Conservation (phyloP, 2,797 vertebrate species). For the Xerus rutilus region DNA sequence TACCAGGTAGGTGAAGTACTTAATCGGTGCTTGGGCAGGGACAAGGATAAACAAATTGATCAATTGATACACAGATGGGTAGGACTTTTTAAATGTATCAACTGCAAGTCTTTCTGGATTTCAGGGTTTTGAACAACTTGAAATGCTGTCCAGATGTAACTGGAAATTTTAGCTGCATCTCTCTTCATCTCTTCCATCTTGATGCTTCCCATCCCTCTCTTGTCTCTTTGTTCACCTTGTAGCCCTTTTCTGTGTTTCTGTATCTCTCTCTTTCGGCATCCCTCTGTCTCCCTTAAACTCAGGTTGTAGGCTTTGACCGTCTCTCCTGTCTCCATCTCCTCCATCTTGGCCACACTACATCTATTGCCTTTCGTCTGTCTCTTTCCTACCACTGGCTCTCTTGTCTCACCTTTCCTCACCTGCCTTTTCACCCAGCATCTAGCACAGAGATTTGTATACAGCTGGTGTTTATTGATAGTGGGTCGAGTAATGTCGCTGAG, state of each 20-base stretch:
- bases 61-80: background rate
- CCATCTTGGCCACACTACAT: constrained; percentile 1
- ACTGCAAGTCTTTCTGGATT: constrained; percentile 51
- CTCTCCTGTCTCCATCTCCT: constrained; percentile 47
- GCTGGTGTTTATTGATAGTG: background rate
- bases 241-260: background rate
- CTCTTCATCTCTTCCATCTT: background rate
- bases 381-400: constrained; percentile 29
- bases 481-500: background rate
- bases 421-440: background rate
- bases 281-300: background rate
- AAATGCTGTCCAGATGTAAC: constrained; percentile 29
- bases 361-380: background rate
- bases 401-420: background rate
- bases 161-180: constrained; percentile 54
- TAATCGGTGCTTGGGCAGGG: constrained; percentile 17
- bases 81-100: constrained; percentile 34
- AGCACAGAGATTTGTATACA: background rate
- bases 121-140: constrained; percentile 58
- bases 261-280: background rate
- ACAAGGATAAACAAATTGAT: constrained; percentile 45
- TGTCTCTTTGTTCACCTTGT: background rate
- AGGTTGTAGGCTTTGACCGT: constrained; percentile 33
- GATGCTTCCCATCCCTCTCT: background rate
- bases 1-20: constrained; percentile 24